These are phyloP conservation scores for Coleophora flavipennella DNA, from an alignment of 2,888 invertebrate species.

Conservation along the genomic window DNA sequence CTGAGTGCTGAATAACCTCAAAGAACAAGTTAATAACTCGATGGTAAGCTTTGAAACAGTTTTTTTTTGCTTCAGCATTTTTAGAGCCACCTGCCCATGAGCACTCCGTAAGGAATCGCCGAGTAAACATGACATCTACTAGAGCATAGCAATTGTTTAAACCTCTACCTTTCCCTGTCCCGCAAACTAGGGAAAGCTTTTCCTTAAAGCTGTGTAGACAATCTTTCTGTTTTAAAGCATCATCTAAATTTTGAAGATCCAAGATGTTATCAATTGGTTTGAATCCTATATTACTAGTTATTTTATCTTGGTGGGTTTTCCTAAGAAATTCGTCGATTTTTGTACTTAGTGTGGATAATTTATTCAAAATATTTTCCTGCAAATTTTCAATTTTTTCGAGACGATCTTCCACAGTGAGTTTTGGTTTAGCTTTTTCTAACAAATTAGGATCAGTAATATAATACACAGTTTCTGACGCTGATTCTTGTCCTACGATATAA, in stretches of 20 bases:
- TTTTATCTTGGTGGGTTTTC: background rate
- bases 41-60: background rate
- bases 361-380: background rate
- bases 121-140: background rate
- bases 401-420: background rate
- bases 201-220: background rate
- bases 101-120: background rate
- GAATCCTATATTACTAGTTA: background rate
- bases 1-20: conserved; percentile 3
- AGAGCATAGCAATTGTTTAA: background rate
- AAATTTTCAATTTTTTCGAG: background rate
- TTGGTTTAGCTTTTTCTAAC: too few species aligned
- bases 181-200: background rate
- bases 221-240: background rate
- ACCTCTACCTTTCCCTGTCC: background rate
- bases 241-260: conserved; percentile 3
- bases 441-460: too few species aligned
- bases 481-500: too few species aligned
- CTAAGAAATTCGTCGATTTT: background rate
- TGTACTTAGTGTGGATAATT: background rate
- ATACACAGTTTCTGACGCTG: too few species aligned
- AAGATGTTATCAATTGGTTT: conserved; percentile 5
- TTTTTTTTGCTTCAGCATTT: conserved; percentile 1
- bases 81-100: conserved; percentile 1
- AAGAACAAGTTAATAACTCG: conserved; percentile 5